A percentile compares a stretch with the other conserved stretches of the same genome.
phyloP scores from a whole-genome alignment of 2,888 invertebrate species.

The Drosophila picticornis region DNA sequence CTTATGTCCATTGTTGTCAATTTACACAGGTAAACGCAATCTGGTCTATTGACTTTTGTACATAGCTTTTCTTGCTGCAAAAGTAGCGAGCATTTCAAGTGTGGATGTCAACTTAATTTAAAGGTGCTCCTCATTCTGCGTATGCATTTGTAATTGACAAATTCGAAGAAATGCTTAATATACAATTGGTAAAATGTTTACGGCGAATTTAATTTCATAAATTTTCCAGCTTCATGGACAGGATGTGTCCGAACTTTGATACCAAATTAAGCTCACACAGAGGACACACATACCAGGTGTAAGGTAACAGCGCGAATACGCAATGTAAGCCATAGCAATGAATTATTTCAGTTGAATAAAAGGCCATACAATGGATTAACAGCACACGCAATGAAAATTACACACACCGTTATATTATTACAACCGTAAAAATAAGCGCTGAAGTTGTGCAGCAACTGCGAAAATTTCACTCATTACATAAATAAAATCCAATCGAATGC shows the following conservation, averaged over 20 bases:
- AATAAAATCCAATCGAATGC: constrained; percentile 10
- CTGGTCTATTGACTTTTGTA: neutral
- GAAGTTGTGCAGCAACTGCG: constrained; percentile 4
- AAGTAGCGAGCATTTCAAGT: neutral
- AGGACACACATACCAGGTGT: neutral
- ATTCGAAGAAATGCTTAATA: constrained; percentile 23
- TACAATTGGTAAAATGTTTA: constrained; percentile 22
- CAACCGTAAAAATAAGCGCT: constrained; percentile 7
- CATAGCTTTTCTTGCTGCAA: neutral
- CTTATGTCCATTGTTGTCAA: neutral
- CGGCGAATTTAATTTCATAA: constrained; percentile 37
- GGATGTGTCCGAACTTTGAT: constrained; percentile 25
- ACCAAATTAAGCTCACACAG: neutral
- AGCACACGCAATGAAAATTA: constrained; percentile 32
- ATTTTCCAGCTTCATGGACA: constrained; percentile 50
- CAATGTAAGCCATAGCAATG: constrained; percentile 32
- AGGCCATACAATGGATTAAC: constrained; percentile 37
- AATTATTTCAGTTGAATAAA: constrained; percentile 38
- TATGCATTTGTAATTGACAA: constrained; percentile 13
- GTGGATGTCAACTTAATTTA: neutral
- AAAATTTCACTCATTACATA: constrained; percentile 2
- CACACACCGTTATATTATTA: constrained; percentile 15
- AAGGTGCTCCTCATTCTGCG: neutral
- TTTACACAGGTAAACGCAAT: constrained; percentile 2
- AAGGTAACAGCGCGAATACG: constrained; percentile 26